These are phyloP conservation scores for Chrysomallon squamiferum DNA, from an alignment of 1,140 invertebrate genomes.

Conservation along the genomic window DNA sequence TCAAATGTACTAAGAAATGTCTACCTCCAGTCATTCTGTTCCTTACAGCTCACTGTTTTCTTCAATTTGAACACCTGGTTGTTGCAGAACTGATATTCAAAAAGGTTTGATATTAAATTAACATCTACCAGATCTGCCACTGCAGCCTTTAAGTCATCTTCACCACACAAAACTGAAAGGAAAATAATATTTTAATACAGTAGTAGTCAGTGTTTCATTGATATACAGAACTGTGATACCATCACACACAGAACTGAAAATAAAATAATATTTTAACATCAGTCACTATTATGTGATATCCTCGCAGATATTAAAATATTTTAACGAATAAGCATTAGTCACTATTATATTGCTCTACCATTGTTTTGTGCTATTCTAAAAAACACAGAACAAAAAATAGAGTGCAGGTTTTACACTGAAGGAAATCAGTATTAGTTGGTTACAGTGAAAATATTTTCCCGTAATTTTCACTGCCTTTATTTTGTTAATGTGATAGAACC, in stretches of 20 bases:
- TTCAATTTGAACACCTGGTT: conserved; percentile 27
- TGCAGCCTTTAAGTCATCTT: conserved; percentile 36
- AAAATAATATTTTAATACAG: not conserved
- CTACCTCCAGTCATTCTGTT: conserved; percentile 42
- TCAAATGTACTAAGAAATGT: not conserved
- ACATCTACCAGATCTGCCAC: conserved; percentile 28
- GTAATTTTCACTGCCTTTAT: not conserved
- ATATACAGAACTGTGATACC: not conserved
- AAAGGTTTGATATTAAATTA: conserved; percentile 22
- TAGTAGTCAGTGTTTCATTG: not conserved
- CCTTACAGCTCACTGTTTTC: conserved; percentile 8
- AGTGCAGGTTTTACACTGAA: no score
- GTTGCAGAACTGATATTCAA: conserved; percentile 43
- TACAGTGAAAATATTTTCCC: no score
- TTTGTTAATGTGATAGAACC: not conserved
- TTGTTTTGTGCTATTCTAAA: no score
- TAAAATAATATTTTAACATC: not conserved
- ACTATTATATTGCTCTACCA: not conserved
- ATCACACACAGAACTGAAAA: not conserved
- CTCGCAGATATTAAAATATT: not conserved
- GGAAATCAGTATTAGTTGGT: no score
- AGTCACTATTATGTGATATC: not conserved
- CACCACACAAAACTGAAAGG: conserved; percentile 36
- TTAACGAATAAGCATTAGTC: not conserved
- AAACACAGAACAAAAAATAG: no score